Evolutionary conservation across 2,888 invertebrate genomes (phyloP), one percentile per base, ranked within the genome.

Genomic region (Drosophila silvestris): DNA sequence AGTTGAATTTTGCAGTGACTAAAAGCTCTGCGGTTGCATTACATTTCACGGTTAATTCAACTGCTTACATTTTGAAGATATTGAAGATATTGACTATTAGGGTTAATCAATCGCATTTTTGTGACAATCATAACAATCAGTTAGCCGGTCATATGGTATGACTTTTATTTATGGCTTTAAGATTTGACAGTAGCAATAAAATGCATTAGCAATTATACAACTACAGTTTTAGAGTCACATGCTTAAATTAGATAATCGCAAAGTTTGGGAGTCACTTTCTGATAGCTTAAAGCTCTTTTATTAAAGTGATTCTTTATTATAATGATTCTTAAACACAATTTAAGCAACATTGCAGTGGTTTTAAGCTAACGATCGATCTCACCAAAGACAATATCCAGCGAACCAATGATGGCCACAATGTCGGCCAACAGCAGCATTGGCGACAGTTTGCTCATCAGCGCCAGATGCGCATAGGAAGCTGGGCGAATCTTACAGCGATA

Each of bases 351-450:
- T 32, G 32, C 14, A 51, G 16, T n/a, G 32, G 2, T 12, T 9
- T 32, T 0, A 9, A 5, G 0, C 60, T 93, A 95, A 82, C 95
- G 95, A 93, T 95, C 95, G 41, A 95, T 92, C 91, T 95, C 95
- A 47, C 95, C 95, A 89, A 95, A 95, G 26, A 95, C 95, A 53
- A 95, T 92, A 82, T 95, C 95, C 68, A 95, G 91, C 1, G 95
- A 95, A 90, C 97, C 97, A 82, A 98, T 95, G 71, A 97, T 95
- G 73, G 97, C 96, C 3, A 96, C 95, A 72, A 97, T 94, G 93
- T 98, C 98, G 52, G 97, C 97, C 64, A 98, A 93, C 94, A 97
- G 94, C 79, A 95, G 94, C 81, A 95, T 94, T 82, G 94, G 94
- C 28, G 95, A 94, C 54, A 97, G 81, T 65, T 95, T 94, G 77